These are phyloP conservation scores for Thereuonema tuberculata DNA, from an alignment of 1,140 invertebrate genomes.

Conservation along the genomic window DNA sequence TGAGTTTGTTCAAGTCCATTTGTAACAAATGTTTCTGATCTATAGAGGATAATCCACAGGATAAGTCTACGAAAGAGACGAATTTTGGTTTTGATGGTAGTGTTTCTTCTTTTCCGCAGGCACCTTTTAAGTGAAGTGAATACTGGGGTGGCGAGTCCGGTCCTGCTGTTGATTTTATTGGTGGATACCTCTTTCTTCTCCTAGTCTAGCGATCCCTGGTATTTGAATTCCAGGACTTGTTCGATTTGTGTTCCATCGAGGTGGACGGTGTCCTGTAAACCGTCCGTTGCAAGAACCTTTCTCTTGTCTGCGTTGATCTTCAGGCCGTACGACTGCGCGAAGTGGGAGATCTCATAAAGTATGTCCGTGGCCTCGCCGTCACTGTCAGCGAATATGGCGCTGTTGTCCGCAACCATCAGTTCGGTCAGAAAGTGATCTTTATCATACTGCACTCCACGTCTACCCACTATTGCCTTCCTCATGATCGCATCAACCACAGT, in stretches of 20 bases:
- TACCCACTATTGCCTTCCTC: not conserved
- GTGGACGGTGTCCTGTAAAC: not conserved
- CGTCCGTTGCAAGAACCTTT: not conserved
- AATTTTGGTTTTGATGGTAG: not conserved
- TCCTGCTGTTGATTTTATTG: not conserved
- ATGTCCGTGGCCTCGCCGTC: not conserved
- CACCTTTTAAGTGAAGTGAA: not conserved
- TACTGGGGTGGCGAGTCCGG: not conserved
- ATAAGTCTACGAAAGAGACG: not conserved
- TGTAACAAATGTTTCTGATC: not conserved
- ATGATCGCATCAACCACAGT: not conserved
- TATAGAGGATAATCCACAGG: not conserved
- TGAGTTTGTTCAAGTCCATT: not conserved
- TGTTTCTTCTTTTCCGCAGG: not conserved
- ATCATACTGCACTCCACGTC: not conserved
- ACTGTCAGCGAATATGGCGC: not conserved
- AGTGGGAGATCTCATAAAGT: not conserved
- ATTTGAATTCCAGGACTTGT: not conserved
- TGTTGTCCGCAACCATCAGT: not conserved
- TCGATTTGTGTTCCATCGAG: not conserved
- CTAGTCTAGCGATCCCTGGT: not conserved
- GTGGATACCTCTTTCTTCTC: not conserved
- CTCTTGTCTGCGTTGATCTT: not conserved
- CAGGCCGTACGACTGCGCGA: not conserved
- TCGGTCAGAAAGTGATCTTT: not conserved